A percentile compares a stretch with the other conserved stretches of the same genome.
These are phyloP conservation scores for Parnassius orleans DNA, from an alignment of 2,888 invertebrate species.

Conservation along the genomic window DNA sequence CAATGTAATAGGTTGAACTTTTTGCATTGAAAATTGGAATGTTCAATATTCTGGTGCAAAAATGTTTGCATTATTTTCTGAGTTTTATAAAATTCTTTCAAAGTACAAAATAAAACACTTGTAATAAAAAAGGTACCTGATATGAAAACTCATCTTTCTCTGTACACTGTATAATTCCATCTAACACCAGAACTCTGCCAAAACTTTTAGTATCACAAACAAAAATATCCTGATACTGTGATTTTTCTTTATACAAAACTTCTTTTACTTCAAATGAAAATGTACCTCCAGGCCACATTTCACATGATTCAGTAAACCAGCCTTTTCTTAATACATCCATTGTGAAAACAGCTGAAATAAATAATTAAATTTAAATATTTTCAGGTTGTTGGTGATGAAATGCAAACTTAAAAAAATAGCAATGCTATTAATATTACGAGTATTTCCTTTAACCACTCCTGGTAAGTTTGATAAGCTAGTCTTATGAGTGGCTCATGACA, in stretches of 20 bases:
- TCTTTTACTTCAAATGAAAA: conserved; percentile 92
- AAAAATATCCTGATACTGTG: conserved; percentile 91
- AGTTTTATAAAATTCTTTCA: no score
- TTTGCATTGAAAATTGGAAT: no score
- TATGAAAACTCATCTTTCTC: conserved; percentile 98
- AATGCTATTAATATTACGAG: no score
- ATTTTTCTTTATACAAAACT: conserved; percentile 88
- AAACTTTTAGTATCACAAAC: conserved; percentile 90
- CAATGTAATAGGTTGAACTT: no score
- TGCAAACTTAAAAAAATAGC: no score
- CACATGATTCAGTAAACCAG: conserved; percentile 96
- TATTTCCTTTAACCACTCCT: no score
- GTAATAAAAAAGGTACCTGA: conserved; percentile 75
- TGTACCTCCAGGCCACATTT: conserved; percentile 94
- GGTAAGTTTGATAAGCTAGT: no score
- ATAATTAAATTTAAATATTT: background rate
- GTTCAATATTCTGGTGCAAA: no score
- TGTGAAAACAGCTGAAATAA: conserved; percentile 20
- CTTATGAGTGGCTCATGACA: no score
- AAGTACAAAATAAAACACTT: background rate
- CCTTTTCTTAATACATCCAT: conserved; percentile 89
- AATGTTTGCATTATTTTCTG: no score
- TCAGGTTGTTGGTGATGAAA: no score
- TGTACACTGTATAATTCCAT: conserved; percentile 98
- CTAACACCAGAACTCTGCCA: conserved; percentile 93